Conservation (phyloP, 2,888 invertebrate species). For the Dynastes maya region DNA sequence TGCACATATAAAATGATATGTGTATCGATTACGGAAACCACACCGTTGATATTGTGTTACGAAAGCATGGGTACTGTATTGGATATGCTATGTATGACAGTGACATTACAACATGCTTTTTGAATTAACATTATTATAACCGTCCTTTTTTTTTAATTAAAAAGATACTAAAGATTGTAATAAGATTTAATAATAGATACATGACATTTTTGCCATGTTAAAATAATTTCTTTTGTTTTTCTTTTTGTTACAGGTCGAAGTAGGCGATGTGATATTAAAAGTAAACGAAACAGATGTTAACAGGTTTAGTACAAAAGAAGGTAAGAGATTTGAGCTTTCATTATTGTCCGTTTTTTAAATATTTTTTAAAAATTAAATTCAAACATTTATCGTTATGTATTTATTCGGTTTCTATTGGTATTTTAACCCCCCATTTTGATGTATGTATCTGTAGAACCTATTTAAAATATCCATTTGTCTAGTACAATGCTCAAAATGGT, state of each 20-base stretch:
- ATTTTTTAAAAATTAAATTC: not conserved
- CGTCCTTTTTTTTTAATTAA: not conserved
- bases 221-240: not conserved
- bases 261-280: constrained; percentile 94
- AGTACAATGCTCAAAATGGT: no score
- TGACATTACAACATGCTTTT: not conserved
- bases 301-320: constrained; percentile 94
- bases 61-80: no score
- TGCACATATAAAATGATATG: no score
- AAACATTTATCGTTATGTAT: not conserved
- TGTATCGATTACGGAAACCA: no score
- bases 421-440: not conserved
- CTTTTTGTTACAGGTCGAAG: constrained; percentile 85
- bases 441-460: not conserved
- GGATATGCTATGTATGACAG: no score
- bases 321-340: constrained; percentile 71
- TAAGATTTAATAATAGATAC: no score
- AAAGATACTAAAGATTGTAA: no score
- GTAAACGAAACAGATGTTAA: constrained; percentile 95
- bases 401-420: constrained; percentile 22
- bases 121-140: not conserved
- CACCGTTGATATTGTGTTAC: not conserved
- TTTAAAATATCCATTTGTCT: no score
- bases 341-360: no score
- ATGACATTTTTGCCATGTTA: not conserved